Evolutionary conservation across 2,888 invertebrate species (phyloP).

Genomic region (Apamea anceps): DNA sequence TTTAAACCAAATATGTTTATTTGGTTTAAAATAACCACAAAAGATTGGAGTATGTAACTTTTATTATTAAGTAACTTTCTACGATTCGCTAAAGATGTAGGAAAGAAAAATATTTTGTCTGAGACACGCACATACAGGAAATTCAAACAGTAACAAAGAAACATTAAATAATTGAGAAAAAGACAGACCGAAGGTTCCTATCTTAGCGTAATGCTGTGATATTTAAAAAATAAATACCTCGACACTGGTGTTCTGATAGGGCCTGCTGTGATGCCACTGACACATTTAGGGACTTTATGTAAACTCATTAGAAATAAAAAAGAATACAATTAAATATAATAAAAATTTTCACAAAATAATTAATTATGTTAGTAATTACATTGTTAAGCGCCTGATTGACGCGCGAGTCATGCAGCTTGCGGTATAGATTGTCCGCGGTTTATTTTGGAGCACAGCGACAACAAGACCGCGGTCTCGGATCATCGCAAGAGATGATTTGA

Average conservation of each 20-base stretch:
- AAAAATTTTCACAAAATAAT: not conserved
- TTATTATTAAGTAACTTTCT: not conserved
- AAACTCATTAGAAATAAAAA: not conserved
- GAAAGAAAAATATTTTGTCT: not conserved
- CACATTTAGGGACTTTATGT: not conserved
- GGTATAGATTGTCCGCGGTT: too few relatives aligned
- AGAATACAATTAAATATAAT: not conserved
- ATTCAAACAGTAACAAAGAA: not conserved
- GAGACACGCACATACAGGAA: not conserved
- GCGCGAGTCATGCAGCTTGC: not conserved
- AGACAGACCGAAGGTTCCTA: not conserved
- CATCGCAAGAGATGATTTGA: not conserved
- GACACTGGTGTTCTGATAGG: not conserved
- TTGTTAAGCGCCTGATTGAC: not conserved
- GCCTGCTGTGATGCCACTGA: not conserved
- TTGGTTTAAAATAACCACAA: too few relatives aligned
- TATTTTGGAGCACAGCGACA: too few relatives aligned
- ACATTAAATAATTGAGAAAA: not conserved
- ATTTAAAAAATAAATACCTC: not conserved
- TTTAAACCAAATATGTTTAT: too few relatives aligned
- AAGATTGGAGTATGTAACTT: too few relatives aligned
- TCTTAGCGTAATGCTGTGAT: not conserved
- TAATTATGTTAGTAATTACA: not conserved
- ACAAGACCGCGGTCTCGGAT: not conserved
- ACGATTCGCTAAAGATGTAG: not conserved